These are phyloP conservation scores for Marasmarcha lunaedactyla DNA, from an alignment of 2,888 invertebrate genomes.

Conservation along the genomic window DNA sequence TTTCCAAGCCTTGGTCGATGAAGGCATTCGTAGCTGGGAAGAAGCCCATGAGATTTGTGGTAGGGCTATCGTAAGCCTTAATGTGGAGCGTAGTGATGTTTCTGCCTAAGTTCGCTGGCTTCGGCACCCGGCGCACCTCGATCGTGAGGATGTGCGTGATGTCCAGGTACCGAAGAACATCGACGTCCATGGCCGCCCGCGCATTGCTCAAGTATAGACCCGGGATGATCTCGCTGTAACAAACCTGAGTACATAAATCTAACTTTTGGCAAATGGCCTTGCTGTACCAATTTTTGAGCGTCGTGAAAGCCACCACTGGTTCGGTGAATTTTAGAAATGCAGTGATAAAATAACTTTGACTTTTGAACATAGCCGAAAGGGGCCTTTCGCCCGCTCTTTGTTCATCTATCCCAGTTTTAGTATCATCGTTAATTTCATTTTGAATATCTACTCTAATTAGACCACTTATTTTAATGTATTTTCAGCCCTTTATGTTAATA, in stretches of 20 bases:
- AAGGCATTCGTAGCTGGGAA: conserved; percentile 62
- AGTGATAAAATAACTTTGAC: conserved; percentile 34
- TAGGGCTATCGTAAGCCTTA: conserved; percentile 56
- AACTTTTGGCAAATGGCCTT: conserved; percentile 43
- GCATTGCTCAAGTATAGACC: conserved; percentile 60
- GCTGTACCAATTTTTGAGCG: conserved; percentile 46
- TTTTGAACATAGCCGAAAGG: no score
- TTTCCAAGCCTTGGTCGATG: conserved; percentile 71
- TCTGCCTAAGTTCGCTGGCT: conserved; percentile 37
- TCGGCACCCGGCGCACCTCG: conserved; percentile 48
- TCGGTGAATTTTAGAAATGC: conserved; percentile 46
- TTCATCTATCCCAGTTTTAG: no score
- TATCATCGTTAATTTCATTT: no score
- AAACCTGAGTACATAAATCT: conserved; percentile 53
- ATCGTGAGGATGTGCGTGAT: conserved; percentile 63
- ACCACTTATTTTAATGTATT: conserved; percentile 16
- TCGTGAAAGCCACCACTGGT: conserved; percentile 39
- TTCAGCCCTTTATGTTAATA: no score
- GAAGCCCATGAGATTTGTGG: conserved; percentile 53
- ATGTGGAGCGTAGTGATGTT: conserved; percentile 54
- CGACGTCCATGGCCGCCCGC: conserved; percentile 40
- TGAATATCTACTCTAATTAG: conserved; percentile 28
- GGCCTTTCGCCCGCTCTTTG: no score
- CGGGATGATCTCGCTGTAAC: conserved; percentile 46
- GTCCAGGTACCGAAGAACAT: conserved; percentile 42